phyloP scores from a whole-genome alignment of 2,888 invertebrate species.

The Drosophila nigricruria region DNA sequence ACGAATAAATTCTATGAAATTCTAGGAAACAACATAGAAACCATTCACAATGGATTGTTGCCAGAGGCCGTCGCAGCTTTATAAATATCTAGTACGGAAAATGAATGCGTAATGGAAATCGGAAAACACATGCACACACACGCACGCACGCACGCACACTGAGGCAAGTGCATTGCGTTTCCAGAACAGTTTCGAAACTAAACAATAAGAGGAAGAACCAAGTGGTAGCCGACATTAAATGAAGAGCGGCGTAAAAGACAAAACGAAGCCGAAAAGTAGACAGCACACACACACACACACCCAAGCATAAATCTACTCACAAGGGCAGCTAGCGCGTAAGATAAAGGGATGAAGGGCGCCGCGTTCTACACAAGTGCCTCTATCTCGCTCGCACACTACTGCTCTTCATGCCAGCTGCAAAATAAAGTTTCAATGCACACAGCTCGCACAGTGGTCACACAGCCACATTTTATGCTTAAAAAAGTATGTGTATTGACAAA shows the following conservation, averaged over 20 bases:
- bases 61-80: conserved; percentile 37
- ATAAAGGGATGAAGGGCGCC: conserved; percentile 53
- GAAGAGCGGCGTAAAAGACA: conserved; percentile 9
- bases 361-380: conserved; percentile 4
- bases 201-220: conserved; percentile 18
- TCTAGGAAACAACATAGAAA: conserved; percentile 25
- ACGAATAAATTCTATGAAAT: neutral
- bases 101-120: conserved; percentile 13
- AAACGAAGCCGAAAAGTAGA: conserved; percentile 5
- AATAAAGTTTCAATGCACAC: conserved; percentile 37
- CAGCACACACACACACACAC: neutral
- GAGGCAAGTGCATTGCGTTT: conserved; percentile 44
- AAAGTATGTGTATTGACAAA: conserved; percentile 7
- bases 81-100: conserved; percentile 37
- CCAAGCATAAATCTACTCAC: neutral
- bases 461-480: conserved; percentile 3
- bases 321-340: conserved; percentile 18
- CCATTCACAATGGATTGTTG: conserved; percentile 28
- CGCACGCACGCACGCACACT: conserved; percentile 23
- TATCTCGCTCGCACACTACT: conserved; percentile 8
- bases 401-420: conserved; percentile 47
- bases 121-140: conserved; percentile 6
- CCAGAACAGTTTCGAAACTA: conserved; percentile 37
- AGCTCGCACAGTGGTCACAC: conserved; percentile 35
- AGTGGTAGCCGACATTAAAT: conserved; percentile 3